phyloP scores from a whole-genome alignment of 2,797 vertebrate genomes.

The Typhlichthys eigenmanni region DNA sequence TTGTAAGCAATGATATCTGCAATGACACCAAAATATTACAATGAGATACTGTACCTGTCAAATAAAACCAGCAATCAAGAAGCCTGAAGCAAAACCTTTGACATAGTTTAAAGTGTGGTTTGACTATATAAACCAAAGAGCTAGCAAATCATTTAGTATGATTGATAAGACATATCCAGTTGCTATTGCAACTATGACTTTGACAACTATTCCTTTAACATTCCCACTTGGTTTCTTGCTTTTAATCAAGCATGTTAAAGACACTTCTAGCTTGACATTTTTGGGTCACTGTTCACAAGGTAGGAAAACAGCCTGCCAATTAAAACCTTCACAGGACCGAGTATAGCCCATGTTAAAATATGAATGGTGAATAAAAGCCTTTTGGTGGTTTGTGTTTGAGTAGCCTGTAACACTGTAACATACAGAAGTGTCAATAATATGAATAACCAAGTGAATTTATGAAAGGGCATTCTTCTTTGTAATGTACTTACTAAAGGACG shows the following conservation, averaged over 20 bases:
- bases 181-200: neutral
- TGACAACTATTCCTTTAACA: neutral
- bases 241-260: slow-evolving; percentile 20
- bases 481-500: too few species aligned
- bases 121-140: too few species aligned
- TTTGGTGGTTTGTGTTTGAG: slow-evolving; percentile 19
- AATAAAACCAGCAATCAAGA: too few species aligned
- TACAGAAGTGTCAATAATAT: neutral
- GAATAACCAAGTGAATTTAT: slow-evolving; percentile 2
- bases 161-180: neutral
- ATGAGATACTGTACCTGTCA: too few species aligned
- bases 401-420: slow-evolving; percentile 12
- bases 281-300: slow-evolving; percentile 28
- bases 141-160: too few species aligned
- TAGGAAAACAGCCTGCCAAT: slow-evolving; percentile 18
- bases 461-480: neutral
- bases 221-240: slow-evolving; percentile 8
- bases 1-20: too few species aligned
- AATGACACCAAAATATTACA: too few species aligned
- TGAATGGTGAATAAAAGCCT: slow-evolving; percentile 37
- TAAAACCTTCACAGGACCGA: slow-evolving; percentile 20
- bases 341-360: slow-evolving; percentile 28
- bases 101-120: too few species aligned
- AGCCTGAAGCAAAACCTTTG: too few species aligned
- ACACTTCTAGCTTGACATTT: slow-evolving; percentile 34